phyloP scores from a whole-genome alignment of 2,888 invertebrate species.

The Thera britannica region DNA sequence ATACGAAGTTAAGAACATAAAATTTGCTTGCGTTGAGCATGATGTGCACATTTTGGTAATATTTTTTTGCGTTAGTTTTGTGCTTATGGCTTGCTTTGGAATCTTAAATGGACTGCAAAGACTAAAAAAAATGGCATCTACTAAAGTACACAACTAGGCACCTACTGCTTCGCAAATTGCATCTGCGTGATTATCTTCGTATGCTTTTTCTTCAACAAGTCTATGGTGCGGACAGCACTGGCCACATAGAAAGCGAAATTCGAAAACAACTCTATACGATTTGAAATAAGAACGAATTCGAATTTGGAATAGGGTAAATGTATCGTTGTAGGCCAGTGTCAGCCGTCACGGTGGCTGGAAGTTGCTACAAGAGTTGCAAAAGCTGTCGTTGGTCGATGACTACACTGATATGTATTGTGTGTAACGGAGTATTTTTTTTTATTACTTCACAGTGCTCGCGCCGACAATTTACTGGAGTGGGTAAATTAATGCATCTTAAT shows the following conservation, averaged over 20 bases:
- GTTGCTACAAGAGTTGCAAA: constrained; percentile 78
- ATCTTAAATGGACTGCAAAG: not conserved
- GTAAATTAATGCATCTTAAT: constrained; percentile 38
- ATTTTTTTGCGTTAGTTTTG: too few species aligned
- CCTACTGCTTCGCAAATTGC: constrained; percentile 9
- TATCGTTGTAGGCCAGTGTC: constrained; percentile 60
- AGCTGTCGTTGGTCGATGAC: constrained; percentile 73
- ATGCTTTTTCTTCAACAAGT: constrained; percentile 35
- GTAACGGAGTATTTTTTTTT: constrained; percentile 67
- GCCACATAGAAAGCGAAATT: constrained; percentile 32
- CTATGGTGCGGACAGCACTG: constrained; percentile 42
- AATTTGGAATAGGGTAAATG: constrained; percentile 38
- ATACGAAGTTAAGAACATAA: too few species aligned
- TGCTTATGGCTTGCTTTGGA: not conserved
- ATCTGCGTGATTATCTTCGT: constrained; percentile 38
- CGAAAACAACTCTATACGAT: constrained; percentile 30
- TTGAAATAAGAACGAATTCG: constrained; percentile 31
- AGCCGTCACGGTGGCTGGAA: constrained; percentile 71
- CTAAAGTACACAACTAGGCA: not conserved
- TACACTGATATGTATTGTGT: constrained; percentile 74
- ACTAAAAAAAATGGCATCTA: not conserved
- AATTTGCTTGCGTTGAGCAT: too few species aligned
- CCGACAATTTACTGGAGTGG: constrained; percentile 41
- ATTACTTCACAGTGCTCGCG: constrained; percentile 44
- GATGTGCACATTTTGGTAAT: too few species aligned